Evolutionary conservation across 1,140 invertebrate species (phyloP).

Genomic region (Mya arenaria): DNA sequence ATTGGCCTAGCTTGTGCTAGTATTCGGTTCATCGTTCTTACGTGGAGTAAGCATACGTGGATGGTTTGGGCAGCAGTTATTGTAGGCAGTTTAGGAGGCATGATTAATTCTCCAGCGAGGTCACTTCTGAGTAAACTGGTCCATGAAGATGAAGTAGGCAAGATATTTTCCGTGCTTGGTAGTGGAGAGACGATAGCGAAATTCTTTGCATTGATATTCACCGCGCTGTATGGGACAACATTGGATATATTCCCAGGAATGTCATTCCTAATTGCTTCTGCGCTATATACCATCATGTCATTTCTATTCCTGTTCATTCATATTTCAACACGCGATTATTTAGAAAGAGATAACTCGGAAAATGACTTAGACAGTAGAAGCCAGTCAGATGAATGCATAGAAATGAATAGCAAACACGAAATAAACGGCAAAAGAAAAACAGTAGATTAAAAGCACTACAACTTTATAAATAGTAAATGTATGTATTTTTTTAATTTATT

Average conservation of each 20-base stretch:
- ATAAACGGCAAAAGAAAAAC: not conserved
- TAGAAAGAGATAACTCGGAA: slow-evolving; percentile 24
- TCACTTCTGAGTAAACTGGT: slow-evolving; percentile 55
- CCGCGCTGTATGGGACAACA: slow-evolving; percentile 51
- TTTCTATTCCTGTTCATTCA: slow-evolving; percentile 49
- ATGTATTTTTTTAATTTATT: too few species aligned
- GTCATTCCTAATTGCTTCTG: slow-evolving; percentile 50
- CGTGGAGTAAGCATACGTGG: slow-evolving; percentile 53
- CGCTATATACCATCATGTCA: slow-evolving; percentile 47
- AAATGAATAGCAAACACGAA: slow-evolving; percentile 38
- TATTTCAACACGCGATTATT: slow-evolving; percentile 45
- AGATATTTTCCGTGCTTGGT: slow-evolving; percentile 54
- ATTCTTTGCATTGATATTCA: slow-evolving; percentile 49
- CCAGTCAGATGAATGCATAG: slow-evolving; percentile 35
- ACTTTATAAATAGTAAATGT: too few species aligned
- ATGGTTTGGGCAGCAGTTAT: slow-evolving; percentile 52
- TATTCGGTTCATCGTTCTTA: slow-evolving; percentile 43
- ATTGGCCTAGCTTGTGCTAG: slow-evolving; percentile 51
- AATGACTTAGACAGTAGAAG: slow-evolving; percentile 11
- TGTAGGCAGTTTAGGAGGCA: slow-evolving; percentile 47
- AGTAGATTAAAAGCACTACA: too few species aligned
- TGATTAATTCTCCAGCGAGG: slow-evolving; percentile 47
- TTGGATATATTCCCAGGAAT: slow-evolving; percentile 52
- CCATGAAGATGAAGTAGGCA: slow-evolving; percentile 55
- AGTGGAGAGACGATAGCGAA: slow-evolving; percentile 56